Evolutionary conservation across 1,140 invertebrate genomes (phyloP), one percentile per base, ranked within the genome.

Genomic region (Elysia chlorotica): DNA sequence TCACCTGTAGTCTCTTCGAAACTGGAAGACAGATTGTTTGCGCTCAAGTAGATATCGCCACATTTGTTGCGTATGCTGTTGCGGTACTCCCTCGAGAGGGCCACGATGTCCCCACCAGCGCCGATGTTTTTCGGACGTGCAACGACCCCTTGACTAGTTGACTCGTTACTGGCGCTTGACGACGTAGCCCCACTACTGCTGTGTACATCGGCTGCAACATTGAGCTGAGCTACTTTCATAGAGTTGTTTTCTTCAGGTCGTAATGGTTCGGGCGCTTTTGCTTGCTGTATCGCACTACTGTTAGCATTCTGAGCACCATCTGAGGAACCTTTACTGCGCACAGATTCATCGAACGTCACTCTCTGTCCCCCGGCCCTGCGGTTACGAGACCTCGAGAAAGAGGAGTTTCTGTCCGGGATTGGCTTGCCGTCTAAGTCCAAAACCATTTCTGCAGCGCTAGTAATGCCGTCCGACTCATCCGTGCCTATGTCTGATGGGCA

Each of bases 261-360:
- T n/a, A n/a, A n/a, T n/a, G n/a, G n/a, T n/a, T n/a, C n/a, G 31
- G 63, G 23, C 2, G 21, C 35, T 1, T 38, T 28, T 19, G 61
- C 28, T 5, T 54, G 56, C 14, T 59, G 73, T 5, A 54, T 30
- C 17, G 66, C 31, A 21, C 38, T 19, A 71, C 73, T 25, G 71
- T 66, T 38, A 28, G 56, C 38, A 5, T 61, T 37, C n/a, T 54
- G 19, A 23, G 41, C 74, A 1, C 53, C 62, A 6, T 65, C 56
- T 35, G 30, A 30, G 3, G 38, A 61, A 25, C 71, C 54, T 41
- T 65, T 76, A 2, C 66, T 73, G 38, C 74, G 73, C 6, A 78
- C 77, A 6, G 74, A 62, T 35, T 82, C 79, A 37, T 82, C 77
- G 72, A 82, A 82, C 0, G 81, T 82, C 2, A 82, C 79, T 17